Percentiles rank a stretch among this genome's conserved stretches.
These are phyloP conservation scores for Hypomecis atomaria DNA, from an alignment of 2,888 invertebrate genomes.

Conservation along the genomic window DNA sequence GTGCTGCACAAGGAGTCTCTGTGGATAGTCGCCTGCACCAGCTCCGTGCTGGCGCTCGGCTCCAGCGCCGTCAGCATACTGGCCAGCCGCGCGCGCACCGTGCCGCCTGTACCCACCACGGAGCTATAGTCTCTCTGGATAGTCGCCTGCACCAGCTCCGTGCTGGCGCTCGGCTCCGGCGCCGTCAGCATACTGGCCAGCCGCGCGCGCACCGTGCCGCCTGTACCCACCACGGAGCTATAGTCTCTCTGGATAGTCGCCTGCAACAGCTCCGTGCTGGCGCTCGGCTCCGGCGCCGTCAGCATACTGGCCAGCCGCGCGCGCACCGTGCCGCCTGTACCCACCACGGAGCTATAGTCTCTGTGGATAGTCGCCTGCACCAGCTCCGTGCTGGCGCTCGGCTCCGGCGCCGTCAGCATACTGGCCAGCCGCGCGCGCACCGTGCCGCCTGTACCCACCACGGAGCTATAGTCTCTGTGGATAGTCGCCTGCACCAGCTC, in stretches of 20 bases:
- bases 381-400: slow-evolving; percentile 55
- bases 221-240: slow-evolving; percentile 42
- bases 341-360: slow-evolving; percentile 43
- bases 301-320: slow-evolving; percentile 53
- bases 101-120: slow-evolving; percentile 36
- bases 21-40: slow-evolving; percentile 55
- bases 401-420: slow-evolving; percentile 58
- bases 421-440: slow-evolving; percentile 43
- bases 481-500: slow-evolving; percentile 55
- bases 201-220: slow-evolving; percentile 20
- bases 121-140: slow-evolving; percentile 57
- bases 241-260: slow-evolving; percentile 55
- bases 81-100: slow-evolving; percentile 41
- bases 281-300: slow-evolving; percentile 52
- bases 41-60: slow-evolving; percentile 53
- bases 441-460: slow-evolving; percentile 34
- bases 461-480: slow-evolving; percentile 60
- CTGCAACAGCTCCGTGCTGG: slow-evolving; percentile 55
- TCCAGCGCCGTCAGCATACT: slow-evolving; percentile 58
- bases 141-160: slow-evolving; percentile 54
- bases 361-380: slow-evolving; percentile 56
- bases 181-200: slow-evolving; percentile 54
- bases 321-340: slow-evolving; percentile 26
- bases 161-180: slow-evolving; percentile 54
- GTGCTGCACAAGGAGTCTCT: slow-evolving; percentile 58